Conservation (phyloP, 2,888 invertebrate genomes). For the Nebria brevicollis region DNA sequence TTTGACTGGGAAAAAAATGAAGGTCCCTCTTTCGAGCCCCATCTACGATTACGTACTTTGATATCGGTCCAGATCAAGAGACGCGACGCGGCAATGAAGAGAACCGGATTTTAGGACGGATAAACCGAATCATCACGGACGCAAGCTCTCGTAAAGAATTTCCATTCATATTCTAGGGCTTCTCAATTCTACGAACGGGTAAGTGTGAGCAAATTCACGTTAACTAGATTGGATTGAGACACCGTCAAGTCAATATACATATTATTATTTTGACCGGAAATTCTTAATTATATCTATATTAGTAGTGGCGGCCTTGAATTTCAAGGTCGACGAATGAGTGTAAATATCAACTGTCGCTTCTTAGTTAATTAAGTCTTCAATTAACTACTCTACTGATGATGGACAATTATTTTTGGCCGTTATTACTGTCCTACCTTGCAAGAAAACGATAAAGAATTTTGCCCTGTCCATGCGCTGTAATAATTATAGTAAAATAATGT, state of each 20-base stretch:
- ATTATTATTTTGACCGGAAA: slow-evolving; percentile 20
- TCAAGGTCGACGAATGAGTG: slow-evolving; percentile 31
- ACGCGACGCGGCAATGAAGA: not conserved
- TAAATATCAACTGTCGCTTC: slow-evolving; percentile 5
- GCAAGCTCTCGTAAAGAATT: not conserved
- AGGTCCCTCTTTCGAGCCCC: slow-evolving; percentile 18
- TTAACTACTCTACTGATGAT: not conserved
- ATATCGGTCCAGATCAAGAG: slow-evolving; percentile 33
- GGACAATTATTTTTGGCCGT: not conserved
- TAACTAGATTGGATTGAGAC: not conserved
- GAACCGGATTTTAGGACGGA: slow-evolving; percentile 19
- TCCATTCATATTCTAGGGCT: not conserved
- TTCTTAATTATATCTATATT: slow-evolving; percentile 27
- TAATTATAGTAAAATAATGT: not conserved
- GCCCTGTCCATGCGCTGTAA: not conserved
- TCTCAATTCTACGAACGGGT: not conserved
- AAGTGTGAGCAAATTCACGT: not conserved
- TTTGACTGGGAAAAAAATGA: slow-evolving; percentile 20
- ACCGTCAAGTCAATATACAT: not conserved
- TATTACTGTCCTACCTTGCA: not conserved
- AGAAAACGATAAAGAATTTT: not conserved
- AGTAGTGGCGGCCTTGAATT: slow-evolving; percentile 23
- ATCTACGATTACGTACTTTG: slow-evolving; percentile 37
- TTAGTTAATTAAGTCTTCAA: not conserved
- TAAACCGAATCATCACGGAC: not conserved